Conservation (phyloP, 2,888 invertebrate genomes). For the Lycaena phlaeas region DNA sequence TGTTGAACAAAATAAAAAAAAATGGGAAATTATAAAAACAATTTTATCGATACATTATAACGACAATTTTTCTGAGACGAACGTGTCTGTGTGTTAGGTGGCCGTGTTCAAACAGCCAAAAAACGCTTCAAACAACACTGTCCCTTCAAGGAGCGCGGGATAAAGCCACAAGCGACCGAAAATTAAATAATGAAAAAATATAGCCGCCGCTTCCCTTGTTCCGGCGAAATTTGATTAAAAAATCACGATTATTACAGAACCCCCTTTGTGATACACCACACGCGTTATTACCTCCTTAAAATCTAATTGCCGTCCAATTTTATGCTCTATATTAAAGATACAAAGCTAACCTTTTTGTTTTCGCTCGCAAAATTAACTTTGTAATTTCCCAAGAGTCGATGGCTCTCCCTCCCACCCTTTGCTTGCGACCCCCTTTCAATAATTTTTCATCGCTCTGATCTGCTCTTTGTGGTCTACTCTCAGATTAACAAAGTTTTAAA, state of each 20-base stretch:
- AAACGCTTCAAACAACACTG: conserved; percentile 59
- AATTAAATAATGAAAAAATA: conserved; percentile 74
- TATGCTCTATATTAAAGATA: conserved; percentile 16
- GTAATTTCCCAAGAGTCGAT: conserved; percentile 58
- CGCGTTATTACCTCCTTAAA: conserved; percentile 24
- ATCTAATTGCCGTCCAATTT: conserved; percentile 16
- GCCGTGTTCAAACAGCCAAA: conserved; percentile 41
- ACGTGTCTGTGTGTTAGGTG: conserved; percentile 34
- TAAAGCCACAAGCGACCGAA: conserved; percentile 58
- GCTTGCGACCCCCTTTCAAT: conserved; percentile 62
- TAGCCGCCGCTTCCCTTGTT: conserved; percentile 68
- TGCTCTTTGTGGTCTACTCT: conserved; percentile 64
- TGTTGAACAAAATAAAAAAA: too few species aligned
- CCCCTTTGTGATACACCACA: conserved; percentile 50
- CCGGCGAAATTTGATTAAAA: conserved; percentile 75
- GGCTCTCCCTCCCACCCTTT: conserved; percentile 42
- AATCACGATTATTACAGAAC: conserved; percentile 72
- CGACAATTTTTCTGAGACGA: too few species aligned
- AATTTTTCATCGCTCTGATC: conserved; percentile 72
- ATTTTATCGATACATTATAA: too few species aligned
- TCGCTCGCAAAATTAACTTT: conserved; percentile 28
- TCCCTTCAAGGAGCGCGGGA: conserved; percentile 60
- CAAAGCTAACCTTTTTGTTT: conserved; percentile 19
- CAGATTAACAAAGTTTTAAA: conserved; percentile 72
- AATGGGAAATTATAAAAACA: too few species aligned